A percentile compares a stretch with the other conserved stretches of the same genome.
Evolutionary conservation across 2,797 vertebrate genomes (phyloP).

Genomic region (Caiman crocodilus): DNA sequence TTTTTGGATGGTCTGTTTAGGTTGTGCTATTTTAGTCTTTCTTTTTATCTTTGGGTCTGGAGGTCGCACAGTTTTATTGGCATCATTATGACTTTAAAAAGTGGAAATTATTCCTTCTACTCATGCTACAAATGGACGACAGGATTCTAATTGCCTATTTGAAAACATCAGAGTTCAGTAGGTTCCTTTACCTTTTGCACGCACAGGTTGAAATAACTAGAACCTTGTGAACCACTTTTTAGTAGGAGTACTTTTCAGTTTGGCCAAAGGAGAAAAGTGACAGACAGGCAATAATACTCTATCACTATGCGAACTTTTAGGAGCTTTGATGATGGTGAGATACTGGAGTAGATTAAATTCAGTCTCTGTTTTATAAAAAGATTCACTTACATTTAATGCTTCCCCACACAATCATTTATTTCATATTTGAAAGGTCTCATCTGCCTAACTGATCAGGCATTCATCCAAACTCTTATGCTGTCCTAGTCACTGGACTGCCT

Average conservation of each 20-base stretch:
- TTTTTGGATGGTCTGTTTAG: constrained; percentile 5
- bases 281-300: constrained; percentile 11
- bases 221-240: constrained; percentile 37
- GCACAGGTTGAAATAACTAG: constrained; percentile 58
- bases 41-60: constrained; percentile 19
- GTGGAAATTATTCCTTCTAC: constrained; percentile 56
- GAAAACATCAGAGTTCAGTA: constrained; percentile 49
- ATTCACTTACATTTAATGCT: constrained; percentile 2
- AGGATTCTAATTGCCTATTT: constrained; percentile 19
- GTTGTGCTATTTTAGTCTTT: background rate
- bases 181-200: constrained; percentile 28
- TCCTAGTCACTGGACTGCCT: background rate
- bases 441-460: background rate
- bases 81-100: constrained; percentile 30
- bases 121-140: constrained; percentile 44
- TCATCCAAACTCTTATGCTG: background rate
- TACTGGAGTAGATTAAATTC: background rate
- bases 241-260: constrained; percentile 45
- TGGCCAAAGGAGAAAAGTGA: constrained; percentile 11
- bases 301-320: background rate
- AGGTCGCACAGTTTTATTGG: constrained; percentile 14
- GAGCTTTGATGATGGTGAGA: background rate
- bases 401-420: background rate
- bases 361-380: background rate
- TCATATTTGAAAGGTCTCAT: constrained; percentile 11